Conservation (phyloP, 2,113 vertebrate species). For the Phylloscopus trochiloides region DNA sequence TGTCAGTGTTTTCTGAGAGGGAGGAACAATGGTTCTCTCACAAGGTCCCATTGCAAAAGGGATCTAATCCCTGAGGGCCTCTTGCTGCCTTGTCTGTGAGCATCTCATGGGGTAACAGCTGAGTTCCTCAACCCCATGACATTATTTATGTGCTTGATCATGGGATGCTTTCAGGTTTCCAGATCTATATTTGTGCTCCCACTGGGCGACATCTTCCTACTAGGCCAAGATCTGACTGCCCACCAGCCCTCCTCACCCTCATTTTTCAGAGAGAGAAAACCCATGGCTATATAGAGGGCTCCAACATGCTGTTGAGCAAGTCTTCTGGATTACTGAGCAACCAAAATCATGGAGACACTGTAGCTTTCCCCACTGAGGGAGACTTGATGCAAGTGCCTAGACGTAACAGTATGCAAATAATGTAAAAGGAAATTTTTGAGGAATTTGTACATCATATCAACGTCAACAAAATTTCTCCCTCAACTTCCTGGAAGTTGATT, state of each 20-base stretch:
- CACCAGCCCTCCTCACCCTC: background rate
- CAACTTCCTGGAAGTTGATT: background rate
- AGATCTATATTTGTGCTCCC: background rate
- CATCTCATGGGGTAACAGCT: background rate
- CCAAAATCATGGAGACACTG: background rate
- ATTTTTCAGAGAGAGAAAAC: background rate
- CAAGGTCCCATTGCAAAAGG: fast-evolving
- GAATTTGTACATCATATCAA: background rate
- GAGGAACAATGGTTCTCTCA: background rate
- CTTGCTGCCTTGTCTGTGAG: background rate
- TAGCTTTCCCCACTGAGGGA: background rate
- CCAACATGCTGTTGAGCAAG: background rate
- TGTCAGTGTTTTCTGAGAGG: background rate
- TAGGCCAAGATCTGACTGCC: background rate
- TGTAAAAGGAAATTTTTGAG: background rate
- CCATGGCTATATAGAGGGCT: background rate
- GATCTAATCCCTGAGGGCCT: background rate
- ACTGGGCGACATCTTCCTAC: background rate
- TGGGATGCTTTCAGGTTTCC: background rate
- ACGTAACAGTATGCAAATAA: background rate
- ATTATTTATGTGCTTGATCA: background rate
- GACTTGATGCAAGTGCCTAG: background rate
- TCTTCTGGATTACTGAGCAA: background rate
- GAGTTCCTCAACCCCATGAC: background rate
- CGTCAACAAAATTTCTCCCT: background rate